Evolutionary conservation across 2,888 invertebrate species (phyloP).

Genomic region (Carcina quercana): DNA sequence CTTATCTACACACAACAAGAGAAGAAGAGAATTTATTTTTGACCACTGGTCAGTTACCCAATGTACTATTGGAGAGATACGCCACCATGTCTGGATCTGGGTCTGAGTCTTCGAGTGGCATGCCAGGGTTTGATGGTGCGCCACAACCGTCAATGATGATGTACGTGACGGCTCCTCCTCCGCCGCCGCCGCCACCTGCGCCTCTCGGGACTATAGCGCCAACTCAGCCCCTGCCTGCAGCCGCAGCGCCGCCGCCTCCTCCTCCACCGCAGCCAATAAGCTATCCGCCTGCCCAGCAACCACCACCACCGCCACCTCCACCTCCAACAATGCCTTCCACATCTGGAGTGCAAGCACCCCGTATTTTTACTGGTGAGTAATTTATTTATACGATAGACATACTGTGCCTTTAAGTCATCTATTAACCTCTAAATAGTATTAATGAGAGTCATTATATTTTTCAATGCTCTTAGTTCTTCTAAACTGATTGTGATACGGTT

Average conservation of each 20-base stretch:
- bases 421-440: not conserved
- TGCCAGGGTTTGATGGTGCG: slow-evolving; percentile 20
- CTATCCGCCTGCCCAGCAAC: slow-evolving; percentile 22
- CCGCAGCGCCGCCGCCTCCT: slow-evolving; percentile 20
- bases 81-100: slow-evolving; percentile 26
- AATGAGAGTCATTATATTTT: too few species aligned
- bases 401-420: not conserved
- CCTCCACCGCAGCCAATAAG: slow-evolving; percentile 24
- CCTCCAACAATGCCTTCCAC: slow-evolving; percentile 14
- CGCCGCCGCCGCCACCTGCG: slow-evolving; percentile 31
- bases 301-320: slow-evolving; percentile 19
- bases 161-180: slow-evolving; percentile 21
- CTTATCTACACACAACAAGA: slow-evolving; percentile 44
- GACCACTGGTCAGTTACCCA: slow-evolving; percentile 39
- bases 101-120: slow-evolving; percentile 2
- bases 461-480: too few species aligned
- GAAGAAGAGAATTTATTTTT: slow-evolving; percentile 49
- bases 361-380: slow-evolving; percentile 11
- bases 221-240: slow-evolving; percentile 18
- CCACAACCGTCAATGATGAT: slow-evolving; percentile 27
- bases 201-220: slow-evolving; percentile 13
- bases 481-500: too few species aligned
- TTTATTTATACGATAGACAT: too few species aligned
- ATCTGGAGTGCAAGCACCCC: slow-evolving; percentile 9
- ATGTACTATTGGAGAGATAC: slow-evolving; percentile 43